Conservation (phyloP, 2,888 invertebrate species). For the Autographa pulchrina region DNA sequence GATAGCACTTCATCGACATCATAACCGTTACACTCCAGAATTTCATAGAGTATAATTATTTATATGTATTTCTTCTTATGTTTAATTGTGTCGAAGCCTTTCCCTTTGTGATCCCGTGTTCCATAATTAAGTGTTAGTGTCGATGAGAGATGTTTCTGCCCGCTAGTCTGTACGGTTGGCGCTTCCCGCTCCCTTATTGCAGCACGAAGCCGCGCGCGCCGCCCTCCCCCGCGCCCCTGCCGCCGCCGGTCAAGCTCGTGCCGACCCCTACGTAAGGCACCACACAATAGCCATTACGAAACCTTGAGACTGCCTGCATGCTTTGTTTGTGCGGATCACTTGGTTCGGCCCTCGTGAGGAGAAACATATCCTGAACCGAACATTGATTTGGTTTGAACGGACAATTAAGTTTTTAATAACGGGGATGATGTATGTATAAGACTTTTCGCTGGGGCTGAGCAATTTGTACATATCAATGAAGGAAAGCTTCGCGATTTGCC, state of each 20-base stretch:
- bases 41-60: conserved; percentile 60
- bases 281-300: conserved; percentile 68
- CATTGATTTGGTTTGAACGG: conserved; percentile 49
- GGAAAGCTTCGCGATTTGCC: conserved; percentile 73
- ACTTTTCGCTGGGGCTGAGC: conserved; percentile 75
- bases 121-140: conserved; percentile 82
- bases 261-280: conserved; percentile 92
- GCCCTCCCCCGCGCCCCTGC: conserved; percentile 94
- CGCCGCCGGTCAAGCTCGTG: conserved; percentile 94
- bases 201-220: conserved; percentile 95
- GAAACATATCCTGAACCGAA: conserved; percentile 51
- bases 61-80: conserved; percentile 58
- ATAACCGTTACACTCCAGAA: conserved; percentile 61
- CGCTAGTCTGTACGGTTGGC: conserved; percentile 98
- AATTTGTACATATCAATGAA: conserved; percentile 76
- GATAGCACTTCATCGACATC: conserved; percentile 78
- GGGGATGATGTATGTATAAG: conserved; percentile 56
- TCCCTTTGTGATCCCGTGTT: conserved; percentile 59
- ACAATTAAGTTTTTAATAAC: conserved; percentile 45
- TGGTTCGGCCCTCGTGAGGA: conserved; percentile 73
- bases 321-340: conserved; percentile 84
- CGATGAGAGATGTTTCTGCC: conserved; percentile 90
- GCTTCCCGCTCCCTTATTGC: conserved; percentile 98
- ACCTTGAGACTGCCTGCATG: conserved; percentile 82
- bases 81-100: conserved; percentile 58